Percentiles rank a stretch among this genome's conserved stretches.
phyloP scores from a whole-genome alignment of 2,113 vertebrate genomes.

The Uropsilus gracilis region DNA sequence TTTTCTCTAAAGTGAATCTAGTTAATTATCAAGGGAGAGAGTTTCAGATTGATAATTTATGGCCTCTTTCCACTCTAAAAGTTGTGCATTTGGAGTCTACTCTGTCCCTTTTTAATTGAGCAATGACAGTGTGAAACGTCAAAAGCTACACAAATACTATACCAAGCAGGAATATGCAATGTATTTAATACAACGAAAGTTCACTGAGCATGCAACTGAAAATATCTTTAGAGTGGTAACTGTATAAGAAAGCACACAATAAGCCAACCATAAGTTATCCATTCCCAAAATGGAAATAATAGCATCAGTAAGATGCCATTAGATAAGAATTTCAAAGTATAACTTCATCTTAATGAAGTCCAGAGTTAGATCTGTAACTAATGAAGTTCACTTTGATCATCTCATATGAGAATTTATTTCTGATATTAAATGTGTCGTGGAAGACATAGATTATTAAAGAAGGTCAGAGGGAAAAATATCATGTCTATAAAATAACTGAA shows the following conservation, averaged over 20 bases:
- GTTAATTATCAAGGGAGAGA: neutral
- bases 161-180: neutral
- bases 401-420: slow-evolving; percentile 10
- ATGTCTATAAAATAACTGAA: neutral
- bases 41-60: neutral
- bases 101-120: neutral
- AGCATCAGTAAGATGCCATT: neutral
- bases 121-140: neutral
- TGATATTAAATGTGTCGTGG: neutral
- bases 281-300: slow-evolving; percentile 25
- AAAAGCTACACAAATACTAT: neutral
- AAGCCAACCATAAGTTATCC: neutral
- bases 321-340: slow-evolving; percentile 48
- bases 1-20: neutral
- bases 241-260: neutral
- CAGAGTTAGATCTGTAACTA: slow-evolving; percentile 38
- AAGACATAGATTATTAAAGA: neutral
- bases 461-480: neutral
- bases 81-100: neutral
- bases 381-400: slow-evolving; percentile 24
- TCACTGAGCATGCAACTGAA: neutral
- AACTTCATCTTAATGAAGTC: slow-evolving; percentile 55
- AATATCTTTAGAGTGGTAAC: slow-evolving; percentile 11
- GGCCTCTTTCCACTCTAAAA: neutral
- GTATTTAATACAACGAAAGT: neutral